These are phyloP conservation scores for Pseudococcus viburni DNA, from an alignment of 2,888 invertebrate genomes.

Conservation along the genomic window DNA sequence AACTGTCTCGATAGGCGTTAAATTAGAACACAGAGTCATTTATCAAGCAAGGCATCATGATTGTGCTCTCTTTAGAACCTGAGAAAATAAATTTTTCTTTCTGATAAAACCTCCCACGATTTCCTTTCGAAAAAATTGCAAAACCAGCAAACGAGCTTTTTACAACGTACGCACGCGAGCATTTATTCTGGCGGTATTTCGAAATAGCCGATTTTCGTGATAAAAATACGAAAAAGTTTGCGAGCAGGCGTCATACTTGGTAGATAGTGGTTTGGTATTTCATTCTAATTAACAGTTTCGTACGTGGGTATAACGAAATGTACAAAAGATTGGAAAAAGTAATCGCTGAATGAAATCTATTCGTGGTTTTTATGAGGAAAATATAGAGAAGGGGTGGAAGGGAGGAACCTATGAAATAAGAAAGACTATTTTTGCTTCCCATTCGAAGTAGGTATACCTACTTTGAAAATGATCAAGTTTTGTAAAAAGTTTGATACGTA, in stretches of 20 bases:
- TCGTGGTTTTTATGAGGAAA: neutral
- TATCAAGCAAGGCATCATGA: neutral
- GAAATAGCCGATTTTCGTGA: neutral
- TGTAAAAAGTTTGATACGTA: neutral
- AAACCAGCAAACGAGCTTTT: neutral
- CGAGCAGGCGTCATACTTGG: neutral
- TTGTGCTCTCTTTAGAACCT: neutral
- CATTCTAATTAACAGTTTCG: constrained; percentile 16
- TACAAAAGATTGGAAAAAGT: neutral
- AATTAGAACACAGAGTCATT: neutral
- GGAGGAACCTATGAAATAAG: no score
- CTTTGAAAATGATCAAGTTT: neutral
- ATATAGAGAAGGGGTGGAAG: neutral
- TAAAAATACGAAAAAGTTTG: neutral
- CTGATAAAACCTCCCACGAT: neutral
- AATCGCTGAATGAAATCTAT: neutral
- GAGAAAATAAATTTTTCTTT: neutral
- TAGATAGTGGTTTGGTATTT: neutral
- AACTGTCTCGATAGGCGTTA: neutral
- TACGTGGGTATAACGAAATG: neutral
- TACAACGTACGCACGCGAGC: constrained; percentile 22
- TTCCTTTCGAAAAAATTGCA: constrained; percentile 1
- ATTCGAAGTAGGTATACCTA: no score
- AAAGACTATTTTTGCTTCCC: no score
- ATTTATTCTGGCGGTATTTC: neutral